Percentiles rank a stretch among this genome's conserved stretches.
These are phyloP conservation scores for Rhopalosiphum padi DNA, from an alignment of 1,140 invertebrate species.

Conservation along the genomic window DNA sequence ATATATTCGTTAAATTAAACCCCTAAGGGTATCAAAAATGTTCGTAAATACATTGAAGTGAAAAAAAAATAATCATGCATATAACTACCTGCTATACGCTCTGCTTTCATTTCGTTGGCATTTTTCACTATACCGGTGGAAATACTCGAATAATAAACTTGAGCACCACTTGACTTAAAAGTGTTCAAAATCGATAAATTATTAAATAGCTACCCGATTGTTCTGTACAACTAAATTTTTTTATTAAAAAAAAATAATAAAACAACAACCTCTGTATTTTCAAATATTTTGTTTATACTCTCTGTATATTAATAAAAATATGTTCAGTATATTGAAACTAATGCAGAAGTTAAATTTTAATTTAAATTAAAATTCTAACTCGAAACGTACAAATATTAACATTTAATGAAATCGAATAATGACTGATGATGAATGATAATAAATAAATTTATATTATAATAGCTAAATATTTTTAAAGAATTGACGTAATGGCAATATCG, in stretches of 20 bases:
- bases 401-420: not conserved
- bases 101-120: not conserved
- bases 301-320: not conserved
- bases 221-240: not conserved
- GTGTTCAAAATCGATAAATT: conserved; percentile 2
- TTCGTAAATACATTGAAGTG: not conserved
- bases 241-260: not conserved
- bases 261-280: not conserved
- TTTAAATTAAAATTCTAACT: not conserved
- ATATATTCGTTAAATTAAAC: conserved; percentile 10
- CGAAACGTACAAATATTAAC: not conserved
- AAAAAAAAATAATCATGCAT: conserved; percentile 9
- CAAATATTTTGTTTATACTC: not conserved
- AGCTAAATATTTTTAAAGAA: not conserved
- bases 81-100: not conserved
- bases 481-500: not conserved
- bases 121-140: not conserved
- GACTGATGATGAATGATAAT: not conserved
- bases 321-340: not conserved
- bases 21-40: not conserved
- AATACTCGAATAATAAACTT: not conserved
- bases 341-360: not conserved
- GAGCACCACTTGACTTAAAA: not conserved
- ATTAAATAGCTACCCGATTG: not conserved
- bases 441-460: not conserved